These are phyloP conservation scores for Agapostemon virescens DNA, from an alignment of 2,888 invertebrate genomes.

Conservation along the genomic window DNA sequence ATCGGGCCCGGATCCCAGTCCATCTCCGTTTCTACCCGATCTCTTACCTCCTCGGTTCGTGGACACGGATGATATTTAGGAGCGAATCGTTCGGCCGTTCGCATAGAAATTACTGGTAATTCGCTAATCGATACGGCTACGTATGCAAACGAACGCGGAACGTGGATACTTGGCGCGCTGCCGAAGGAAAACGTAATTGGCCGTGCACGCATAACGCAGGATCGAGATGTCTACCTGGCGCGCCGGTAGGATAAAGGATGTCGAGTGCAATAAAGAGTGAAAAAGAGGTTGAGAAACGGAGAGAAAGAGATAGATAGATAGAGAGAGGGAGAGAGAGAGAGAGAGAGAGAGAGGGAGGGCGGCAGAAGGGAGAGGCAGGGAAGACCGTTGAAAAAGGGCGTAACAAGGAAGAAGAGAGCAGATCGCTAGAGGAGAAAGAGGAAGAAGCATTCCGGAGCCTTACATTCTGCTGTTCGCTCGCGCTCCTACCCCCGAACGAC, in stretches of 20 bases:
- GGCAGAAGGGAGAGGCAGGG: background rate
- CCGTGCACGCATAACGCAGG: slow-evolving; percentile 1
- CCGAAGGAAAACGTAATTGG: slow-evolving; percentile 4
- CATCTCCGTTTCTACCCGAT: background rate
- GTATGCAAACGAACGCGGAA: slow-evolving; percentile 13
- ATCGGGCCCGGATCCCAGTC: background rate
- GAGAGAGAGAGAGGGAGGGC: too few relatives aligned
- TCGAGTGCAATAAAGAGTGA: background rate
- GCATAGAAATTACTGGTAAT: slow-evolving; percentile 66
- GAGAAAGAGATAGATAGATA: background rate
- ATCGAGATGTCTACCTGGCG: background rate
- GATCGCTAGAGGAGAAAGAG: background rate
- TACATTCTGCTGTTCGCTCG: slow-evolving; percentile 29
- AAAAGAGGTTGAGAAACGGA: background rate
- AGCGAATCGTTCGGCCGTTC: slow-evolving; percentile 53
- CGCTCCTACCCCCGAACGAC: slow-evolving; percentile 52
- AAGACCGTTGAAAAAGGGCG: background rate
- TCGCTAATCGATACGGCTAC: slow-evolving; percentile 67
- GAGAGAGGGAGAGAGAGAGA: background rate
- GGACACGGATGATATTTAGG: slow-evolving; percentile 52
- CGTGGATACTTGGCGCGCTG: background rate
- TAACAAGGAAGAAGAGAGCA: background rate
- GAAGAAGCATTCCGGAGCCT: background rate
- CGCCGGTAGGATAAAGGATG: background rate
- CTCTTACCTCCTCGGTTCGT: slow-evolving; percentile 16